Conservation (phyloP, 2,888 invertebrate species). For the Xestoiulus laeticollis region DNA sequence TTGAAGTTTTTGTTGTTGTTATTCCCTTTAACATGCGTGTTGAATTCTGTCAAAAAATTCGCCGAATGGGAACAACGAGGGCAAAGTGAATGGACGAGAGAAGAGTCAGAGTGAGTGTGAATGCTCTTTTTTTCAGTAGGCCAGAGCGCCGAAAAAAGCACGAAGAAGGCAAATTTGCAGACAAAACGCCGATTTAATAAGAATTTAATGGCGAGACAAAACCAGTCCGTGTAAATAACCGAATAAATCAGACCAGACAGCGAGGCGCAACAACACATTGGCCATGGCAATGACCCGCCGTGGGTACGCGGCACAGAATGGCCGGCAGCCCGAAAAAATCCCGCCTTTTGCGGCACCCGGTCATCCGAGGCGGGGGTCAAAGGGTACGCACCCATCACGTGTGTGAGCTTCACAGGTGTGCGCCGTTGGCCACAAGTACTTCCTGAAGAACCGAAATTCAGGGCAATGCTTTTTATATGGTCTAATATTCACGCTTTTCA, state of each 20-base stretch:
- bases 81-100: constrained; percentile 1
- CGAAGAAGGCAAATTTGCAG: constrained; percentile 20
- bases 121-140: background rate
- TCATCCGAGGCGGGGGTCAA: background rate
- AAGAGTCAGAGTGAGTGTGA: background rate
- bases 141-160: background rate
- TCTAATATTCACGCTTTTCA: too few species aligned
- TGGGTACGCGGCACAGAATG: background rate
- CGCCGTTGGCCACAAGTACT: background rate
- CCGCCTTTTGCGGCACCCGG: background rate
- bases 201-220: background rate
- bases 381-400: constrained; percentile 43
- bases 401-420: constrained; percentile 42
- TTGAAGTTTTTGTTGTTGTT: too few species aligned
- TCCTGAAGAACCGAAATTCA: background rate
- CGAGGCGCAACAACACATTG: constrained; percentile 36
- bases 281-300: constrained; percentile 46
- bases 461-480: background rate
- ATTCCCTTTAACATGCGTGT: background rate
- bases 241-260: constrained; percentile 22
- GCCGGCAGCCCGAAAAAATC: background rate
- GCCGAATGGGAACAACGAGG: background rate
- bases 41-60: background rate
- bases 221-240: constrained; percentile 36
- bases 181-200: constrained; percentile 23